Conservation (phyloP, 2,888 invertebrate genomes). For the Nymphalis c-album region DNA sequence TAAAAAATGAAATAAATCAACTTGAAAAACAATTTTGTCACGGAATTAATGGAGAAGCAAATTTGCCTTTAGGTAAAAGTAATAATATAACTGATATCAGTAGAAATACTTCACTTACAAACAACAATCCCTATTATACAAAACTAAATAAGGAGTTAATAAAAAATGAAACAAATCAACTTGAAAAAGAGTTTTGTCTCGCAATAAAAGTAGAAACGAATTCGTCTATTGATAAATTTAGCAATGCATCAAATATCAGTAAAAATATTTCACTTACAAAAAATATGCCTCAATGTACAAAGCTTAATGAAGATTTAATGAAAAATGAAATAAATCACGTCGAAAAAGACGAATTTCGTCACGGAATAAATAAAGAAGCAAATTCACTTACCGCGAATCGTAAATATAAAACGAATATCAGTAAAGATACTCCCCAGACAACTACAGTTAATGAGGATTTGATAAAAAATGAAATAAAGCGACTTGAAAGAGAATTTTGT, state of each 20-base stretch:
- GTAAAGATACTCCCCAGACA: too few species aligned
- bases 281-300: background rate
- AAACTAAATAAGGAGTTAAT: background rate
- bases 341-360: background rate
- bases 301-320: background rate
- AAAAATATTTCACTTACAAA: constrained; percentile 3
- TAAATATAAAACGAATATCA: too few species aligned
- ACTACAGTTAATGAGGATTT: background rate
- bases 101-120: background rate
- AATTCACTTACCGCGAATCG: background rate
- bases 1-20: background rate
- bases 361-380: constrained; percentile 1
- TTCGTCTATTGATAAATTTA: constrained; percentile 13
- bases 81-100: constrained; percentile 12
- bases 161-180: background rate
- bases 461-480: too few species aligned
- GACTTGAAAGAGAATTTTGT: background rate
- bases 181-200: background rate
- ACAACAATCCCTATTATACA: too few species aligned
- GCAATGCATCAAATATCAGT: constrained; percentile 13
- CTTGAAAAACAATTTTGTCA: constrained; percentile 5
- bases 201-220: constrained; percentile 6
- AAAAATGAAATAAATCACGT: background rate
- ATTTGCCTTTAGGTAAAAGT: constrained; percentile 14
- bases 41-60: constrained; percentile 3